phyloP scores from a whole-genome alignment of 2,113 vertebrate species.

The Microcebus jonahi region DNA sequence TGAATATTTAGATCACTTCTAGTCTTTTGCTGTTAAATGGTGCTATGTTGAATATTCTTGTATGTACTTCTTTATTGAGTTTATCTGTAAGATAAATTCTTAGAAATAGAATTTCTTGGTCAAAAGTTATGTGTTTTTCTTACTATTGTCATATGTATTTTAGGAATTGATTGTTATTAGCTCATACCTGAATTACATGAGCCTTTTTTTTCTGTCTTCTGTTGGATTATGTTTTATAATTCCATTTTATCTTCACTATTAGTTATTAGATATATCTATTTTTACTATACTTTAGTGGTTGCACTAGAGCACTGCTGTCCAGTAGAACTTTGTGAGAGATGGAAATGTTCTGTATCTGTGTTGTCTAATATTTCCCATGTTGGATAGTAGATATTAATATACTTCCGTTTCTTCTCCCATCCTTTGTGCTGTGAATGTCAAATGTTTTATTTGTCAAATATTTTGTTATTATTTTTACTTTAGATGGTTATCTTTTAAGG shows the following conservation, averaged over 20 bases:
- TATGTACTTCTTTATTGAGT: neutral
- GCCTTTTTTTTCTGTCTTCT: neutral
- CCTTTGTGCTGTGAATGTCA: neutral
- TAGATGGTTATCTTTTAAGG: neutral
- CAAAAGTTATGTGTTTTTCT: neutral
- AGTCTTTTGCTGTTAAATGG: neutral
- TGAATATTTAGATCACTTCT: neutral
- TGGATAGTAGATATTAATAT: neutral
- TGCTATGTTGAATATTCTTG: neutral
- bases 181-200: neutral
- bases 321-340: neutral
- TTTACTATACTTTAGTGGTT: neutral
- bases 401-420: neutral
- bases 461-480: constrained; percentile 26
- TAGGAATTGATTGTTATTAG: neutral
- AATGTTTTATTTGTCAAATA: neutral
- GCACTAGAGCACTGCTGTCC: neutral
- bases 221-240: neutral
- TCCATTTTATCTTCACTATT: neutral
- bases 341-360: neutral
- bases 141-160: neutral
- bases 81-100: constrained; percentile 16
- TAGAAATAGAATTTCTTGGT: constrained; percentile 31
- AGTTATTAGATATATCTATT: neutral
- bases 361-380: neutral